A percentile compares a stretch with the other conserved stretches of the same genome.
These are phyloP conservation scores for Pluvialis apricaria DNA, from an alignment of 2,113 vertebrate genomes.

Conservation along the genomic window DNA sequence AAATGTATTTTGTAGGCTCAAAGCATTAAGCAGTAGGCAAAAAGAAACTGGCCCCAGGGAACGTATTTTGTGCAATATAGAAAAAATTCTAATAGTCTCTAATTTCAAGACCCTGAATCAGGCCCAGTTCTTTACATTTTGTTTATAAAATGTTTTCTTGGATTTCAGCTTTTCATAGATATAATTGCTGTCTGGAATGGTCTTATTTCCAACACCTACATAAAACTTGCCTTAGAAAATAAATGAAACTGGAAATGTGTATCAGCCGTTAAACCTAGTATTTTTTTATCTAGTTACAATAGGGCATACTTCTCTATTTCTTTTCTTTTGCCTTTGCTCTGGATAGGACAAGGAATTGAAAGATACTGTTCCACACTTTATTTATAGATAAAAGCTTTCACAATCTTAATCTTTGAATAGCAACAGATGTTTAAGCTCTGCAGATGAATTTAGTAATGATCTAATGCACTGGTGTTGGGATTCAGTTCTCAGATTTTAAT, in stretches of 20 bases:
- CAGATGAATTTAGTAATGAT: background rate
- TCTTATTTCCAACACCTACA: background rate
- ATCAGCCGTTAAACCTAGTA: background rate
- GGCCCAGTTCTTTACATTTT: background rate
- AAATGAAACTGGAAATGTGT: background rate
- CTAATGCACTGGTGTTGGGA: background rate
- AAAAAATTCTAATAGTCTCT: background rate
- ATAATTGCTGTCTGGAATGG: background rate
- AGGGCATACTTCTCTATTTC: constrained; percentile 11
- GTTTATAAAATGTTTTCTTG: background rate
- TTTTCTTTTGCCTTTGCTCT: background rate
- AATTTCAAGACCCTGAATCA: background rate
- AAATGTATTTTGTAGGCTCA: background rate
- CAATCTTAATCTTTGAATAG: background rate
- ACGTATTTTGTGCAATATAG: background rate
- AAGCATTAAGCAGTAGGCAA: background rate
- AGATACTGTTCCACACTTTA: background rate
- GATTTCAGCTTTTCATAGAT: background rate
- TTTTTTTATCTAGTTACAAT: background rate
- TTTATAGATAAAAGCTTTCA: constrained; percentile 37
- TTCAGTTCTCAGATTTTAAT: background rate
- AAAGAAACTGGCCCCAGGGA: background rate
- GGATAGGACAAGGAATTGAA: constrained; percentile 42
- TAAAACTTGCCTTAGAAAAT: background rate
- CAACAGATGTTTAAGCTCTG: background rate